Conservation (phyloP, 2,797 vertebrate species). For the Capromys pilorides region DNA sequence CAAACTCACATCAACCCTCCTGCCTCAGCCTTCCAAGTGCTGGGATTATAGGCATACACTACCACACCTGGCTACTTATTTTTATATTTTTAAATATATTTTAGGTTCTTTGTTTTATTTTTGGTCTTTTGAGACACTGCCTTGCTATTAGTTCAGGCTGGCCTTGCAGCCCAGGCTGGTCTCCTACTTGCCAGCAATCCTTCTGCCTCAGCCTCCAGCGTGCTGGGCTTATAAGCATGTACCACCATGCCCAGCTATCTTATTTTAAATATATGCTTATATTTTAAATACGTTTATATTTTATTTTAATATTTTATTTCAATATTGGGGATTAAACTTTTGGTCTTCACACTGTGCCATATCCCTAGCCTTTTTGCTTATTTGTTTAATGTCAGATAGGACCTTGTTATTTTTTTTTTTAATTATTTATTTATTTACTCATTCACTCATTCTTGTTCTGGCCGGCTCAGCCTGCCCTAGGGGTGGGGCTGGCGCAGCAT, state of each 20-base stretch:
- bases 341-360: neutral
- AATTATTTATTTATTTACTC: too few species aligned
- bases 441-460: too few species aligned
- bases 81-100: neutral
- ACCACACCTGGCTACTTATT: neutral
- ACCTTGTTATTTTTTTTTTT: too few species aligned
- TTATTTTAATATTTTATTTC: neutral
- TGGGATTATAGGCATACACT: too few species aligned
- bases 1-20: too few species aligned
- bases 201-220: neutral
- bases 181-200: neutral
- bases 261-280: neutral
- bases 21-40: too few species aligned
- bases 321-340: neutral
- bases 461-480: too few species aligned
- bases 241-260: neutral
- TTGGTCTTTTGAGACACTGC: neutral
- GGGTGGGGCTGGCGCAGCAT: too few species aligned
- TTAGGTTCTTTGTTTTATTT: neutral
- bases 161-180: neutral
- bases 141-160: neutral
- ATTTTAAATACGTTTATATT: neutral
- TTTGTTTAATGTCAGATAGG: neutral
- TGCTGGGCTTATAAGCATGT: neutral
- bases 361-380: neutral